These are phyloP conservation scores for Saguinus oedipus DNA, from an alignment of 2,797 vertebrate genomes.

Conservation along the genomic window DNA sequence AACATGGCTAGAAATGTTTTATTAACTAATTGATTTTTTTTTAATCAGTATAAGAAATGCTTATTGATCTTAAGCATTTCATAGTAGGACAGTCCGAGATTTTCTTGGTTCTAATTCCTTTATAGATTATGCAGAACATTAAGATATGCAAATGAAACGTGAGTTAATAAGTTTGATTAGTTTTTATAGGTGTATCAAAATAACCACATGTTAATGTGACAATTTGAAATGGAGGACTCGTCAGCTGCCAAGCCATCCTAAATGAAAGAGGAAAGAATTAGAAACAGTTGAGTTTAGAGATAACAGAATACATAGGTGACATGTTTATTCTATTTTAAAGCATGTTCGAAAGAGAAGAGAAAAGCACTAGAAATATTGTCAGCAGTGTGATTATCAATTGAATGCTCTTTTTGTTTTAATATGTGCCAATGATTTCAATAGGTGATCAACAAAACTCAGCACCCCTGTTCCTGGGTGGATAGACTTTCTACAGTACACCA, in stretches of 20 bases:
- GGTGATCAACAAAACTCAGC: slow-evolving; percentile 81
- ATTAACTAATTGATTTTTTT: not conserved
- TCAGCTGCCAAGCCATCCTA: not conserved
- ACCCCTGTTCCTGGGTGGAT: slow-evolving; percentile 88
- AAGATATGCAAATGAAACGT: not conserved
- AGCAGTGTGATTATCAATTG: not conserved
- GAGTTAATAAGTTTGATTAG: not conserved
- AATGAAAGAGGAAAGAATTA: not conserved
- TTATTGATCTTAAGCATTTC: not conserved
- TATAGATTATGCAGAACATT: not conserved
- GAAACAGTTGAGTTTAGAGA: not conserved
- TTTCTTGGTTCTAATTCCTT: slow-evolving; percentile 14
- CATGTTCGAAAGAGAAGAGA: not conserved
- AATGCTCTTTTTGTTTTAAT: not conserved
- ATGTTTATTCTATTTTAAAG: not conserved
- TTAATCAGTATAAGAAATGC: not conserved
- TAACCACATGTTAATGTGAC: not conserved
- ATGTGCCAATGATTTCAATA: slow-evolving; percentile 59
- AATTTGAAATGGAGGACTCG: not conserved
- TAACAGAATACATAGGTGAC: not conserved
- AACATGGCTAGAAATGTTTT: not conserved
- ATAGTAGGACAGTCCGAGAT: not conserved
- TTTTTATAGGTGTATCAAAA: not conserved
- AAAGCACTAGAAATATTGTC: not conserved
- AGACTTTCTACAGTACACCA: slow-evolving; percentile 83